Evolutionary conservation across 2,113 vertebrate genomes (phyloP), one percentile per base, ranked within the genome.

Genomic region (Aegithalos caudatus): DNA sequence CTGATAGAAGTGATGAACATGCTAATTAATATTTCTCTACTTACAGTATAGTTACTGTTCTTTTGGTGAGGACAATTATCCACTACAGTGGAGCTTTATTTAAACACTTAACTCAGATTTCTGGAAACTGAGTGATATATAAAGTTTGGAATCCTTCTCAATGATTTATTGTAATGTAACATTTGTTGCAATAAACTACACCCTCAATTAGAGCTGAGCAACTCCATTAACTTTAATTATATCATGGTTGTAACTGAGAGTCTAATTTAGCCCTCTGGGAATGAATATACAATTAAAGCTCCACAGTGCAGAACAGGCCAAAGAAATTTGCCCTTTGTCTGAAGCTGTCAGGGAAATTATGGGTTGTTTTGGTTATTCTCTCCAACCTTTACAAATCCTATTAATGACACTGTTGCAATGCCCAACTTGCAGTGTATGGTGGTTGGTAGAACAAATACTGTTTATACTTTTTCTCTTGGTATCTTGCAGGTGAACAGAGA

Each of bases 171-270:
- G 56, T 90, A 90, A 77, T 47, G 37, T 70, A 93, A 73, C 42
- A 57, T 90, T 88, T 71, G 31, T 56, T 81, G 47, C 37, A 90
- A 53, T 88, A 92, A 90, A 93, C 60, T 62, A 50, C 54, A 33
- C 33, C 72, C 66, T 96, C 71, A 77, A 71, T 94, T 94, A 96
- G 85, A 90, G 40, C 69, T 45, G 60, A 92, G 56, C 18, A 93
- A 90, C 67, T 86, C 85, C 51, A 92, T 93, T 95, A 92, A 86
- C 71, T 96, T 88, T 94, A 94, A 92, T 96, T 96, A 83, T 94
- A 66, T 48, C 82, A 4, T 56, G 53, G 40, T 82, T 74, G 79
- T 94, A 93, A 94, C 76, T 53, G 79, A 96, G 88, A 90, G 47
- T 48, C 53, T 97, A 93, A 96, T 95, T 91, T 93, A 29, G 38